These are phyloP conservation scores for Neodontobutis hainanensis DNA, from an alignment of 2,113 vertebrate genomes.

Conservation along the genomic window DNA sequence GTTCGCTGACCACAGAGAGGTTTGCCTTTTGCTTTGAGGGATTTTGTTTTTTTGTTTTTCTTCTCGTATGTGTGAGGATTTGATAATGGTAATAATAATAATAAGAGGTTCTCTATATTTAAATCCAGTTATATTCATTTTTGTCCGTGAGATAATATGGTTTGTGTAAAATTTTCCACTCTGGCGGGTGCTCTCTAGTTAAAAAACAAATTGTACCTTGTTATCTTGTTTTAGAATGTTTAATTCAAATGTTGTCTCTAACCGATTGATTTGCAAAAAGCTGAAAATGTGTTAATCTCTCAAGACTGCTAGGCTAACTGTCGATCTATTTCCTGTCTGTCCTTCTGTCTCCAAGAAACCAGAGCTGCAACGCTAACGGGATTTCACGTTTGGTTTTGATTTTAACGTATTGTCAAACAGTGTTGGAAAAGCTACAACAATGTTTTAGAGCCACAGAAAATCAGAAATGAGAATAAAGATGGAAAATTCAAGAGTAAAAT, in stretches of 20 bases:
- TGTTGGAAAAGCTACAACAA: too few species aligned
- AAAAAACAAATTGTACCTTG: slow-evolving; percentile 49
- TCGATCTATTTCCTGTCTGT: slow-evolving; percentile 32
- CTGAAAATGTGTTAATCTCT: slow-evolving; percentile 58
- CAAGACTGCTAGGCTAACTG: slow-evolving; percentile 74
- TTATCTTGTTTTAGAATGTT: slow-evolving; percentile 64
- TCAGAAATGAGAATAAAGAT: too few species aligned
- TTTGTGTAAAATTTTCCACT: slow-evolving; percentile 69
- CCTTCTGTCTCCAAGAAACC: not conserved
- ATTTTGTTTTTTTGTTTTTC: slow-evolving; percentile 48
- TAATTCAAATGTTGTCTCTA: slow-evolving; percentile 65
- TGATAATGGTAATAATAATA: slow-evolving; percentile 51
- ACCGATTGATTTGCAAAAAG: slow-evolving; percentile 37
- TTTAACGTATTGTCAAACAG: too few species aligned
- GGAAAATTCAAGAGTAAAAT: too few species aligned
- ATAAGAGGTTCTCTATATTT: slow-evolving; percentile 71
- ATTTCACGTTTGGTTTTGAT: too few species aligned
- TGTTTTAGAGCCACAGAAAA: too few species aligned
- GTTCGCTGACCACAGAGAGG: slow-evolving; percentile 61
- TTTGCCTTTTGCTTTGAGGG: slow-evolving; percentile 42
- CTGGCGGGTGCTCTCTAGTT: slow-evolving; percentile 66
- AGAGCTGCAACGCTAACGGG: not conserved
- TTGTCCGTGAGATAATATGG: slow-evolving; percentile 65
- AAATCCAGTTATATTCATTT: slow-evolving; percentile 65
- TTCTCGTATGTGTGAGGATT: slow-evolving; percentile 50